Evolutionary conservation across 2,797 vertebrate species (phyloP).

Genomic region (Channallabes apus): DNA sequence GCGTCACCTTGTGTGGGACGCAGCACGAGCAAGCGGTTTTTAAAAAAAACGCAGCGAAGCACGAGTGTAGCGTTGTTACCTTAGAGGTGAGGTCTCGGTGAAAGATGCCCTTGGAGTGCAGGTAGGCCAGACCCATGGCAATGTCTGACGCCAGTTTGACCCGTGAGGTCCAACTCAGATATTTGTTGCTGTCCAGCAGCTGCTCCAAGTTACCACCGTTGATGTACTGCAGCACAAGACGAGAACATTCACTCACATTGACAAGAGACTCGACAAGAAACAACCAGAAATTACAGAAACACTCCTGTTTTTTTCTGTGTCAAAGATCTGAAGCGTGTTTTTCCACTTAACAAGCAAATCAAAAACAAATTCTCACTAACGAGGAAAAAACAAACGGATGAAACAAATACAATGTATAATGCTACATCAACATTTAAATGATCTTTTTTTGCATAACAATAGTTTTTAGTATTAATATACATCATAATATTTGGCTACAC

Average conservation of each 20-base stretch:
- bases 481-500: not conserved
- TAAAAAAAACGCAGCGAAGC: too few species aligned
- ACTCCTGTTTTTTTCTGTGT: not conserved
- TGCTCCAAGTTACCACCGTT: constrained; percentile 97
- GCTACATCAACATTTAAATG: not conserved
- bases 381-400: not conserved
- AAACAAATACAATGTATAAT: not conserved
- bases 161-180: constrained; percentile 86
- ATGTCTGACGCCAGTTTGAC: constrained; percentile 90
- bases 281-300: not conserved
- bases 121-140: constrained; percentile 87
- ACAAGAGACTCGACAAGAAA: not conserved
- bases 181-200: constrained; percentile 89
- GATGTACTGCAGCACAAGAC: constrained; percentile 84
- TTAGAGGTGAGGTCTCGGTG: constrained; percentile 98
- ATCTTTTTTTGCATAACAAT: not conserved
- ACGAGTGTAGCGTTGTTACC: constrained; percentile 67
- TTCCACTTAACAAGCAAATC: not conserved
- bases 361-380: not conserved
- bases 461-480: not conserved
- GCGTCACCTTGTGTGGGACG: not conserved
- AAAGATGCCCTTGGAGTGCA: constrained; percentile 97
- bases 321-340: not conserved
- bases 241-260: not conserved
- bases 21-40: not conserved